Evolutionary conservation across 1,140 invertebrate species (phyloP), one percentile per base, ranked within the genome.

Genomic region (Cotesia typhae): DNA sequence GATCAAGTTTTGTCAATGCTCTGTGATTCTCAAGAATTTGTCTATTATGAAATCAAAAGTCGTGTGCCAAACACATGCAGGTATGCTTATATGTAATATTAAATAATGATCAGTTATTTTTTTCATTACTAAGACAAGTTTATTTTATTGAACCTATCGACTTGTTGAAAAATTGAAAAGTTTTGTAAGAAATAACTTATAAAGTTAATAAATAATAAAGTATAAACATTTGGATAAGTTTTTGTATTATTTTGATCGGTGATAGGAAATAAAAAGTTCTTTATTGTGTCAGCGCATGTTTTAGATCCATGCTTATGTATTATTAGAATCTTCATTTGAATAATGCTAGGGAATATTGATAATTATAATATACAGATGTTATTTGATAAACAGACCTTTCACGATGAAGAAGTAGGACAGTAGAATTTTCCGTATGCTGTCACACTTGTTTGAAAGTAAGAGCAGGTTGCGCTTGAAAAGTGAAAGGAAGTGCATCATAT

Each of bases 11-110:
- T 85, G 0, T 78, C 81, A 9, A 77, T 81, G 37, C 53, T 83
- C 3, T 81, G 82, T 4, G 78, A 72, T 75, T 89, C 84, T 72
- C 90, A 89, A 87, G 91, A 91, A 80, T 90, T 90, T 81, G 91
- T 90, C 89, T 92, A 90, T 81, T 92, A 92, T 83, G 90, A 92
- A 81, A 83, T 92, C 37, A 92, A 91, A 77, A 85, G 83, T 59
- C 79, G 83, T 14, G 89, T 91, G 65, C 90, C 91, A 17, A 87
- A 90, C 76, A 89, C 89, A 67, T 89, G 90, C 87, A 91, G 90
- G 91, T 92, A 81, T 83, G 87, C 28, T 28, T 3, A 28, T 87
- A 36, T 12, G 65, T 64, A 20, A n/a, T 14, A 7, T 3, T 28
- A 12, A 28, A 4, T 60, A 9, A 28, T 12, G 51, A 60, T 28